A percentile compares a stretch with the other conserved stretches of the same genome.
phyloP scores from a whole-genome alignment of 1,140 invertebrate genomes.

The Arion vulgaris region DNA sequence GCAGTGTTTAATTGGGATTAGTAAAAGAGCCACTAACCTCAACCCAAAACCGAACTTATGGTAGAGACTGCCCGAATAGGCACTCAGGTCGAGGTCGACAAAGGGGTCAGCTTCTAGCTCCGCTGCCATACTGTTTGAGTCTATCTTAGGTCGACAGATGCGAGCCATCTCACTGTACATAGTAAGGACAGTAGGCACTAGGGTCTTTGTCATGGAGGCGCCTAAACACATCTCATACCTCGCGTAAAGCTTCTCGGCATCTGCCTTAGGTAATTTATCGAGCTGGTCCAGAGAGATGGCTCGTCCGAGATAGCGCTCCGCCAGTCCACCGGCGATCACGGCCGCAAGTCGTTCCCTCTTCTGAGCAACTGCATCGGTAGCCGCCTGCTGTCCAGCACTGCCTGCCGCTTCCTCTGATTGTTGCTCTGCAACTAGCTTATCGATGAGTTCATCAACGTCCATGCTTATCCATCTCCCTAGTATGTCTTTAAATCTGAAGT shows the following conservation, averaged over 20 bases:
- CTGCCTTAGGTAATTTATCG: neutral
- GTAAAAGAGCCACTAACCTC: too few species aligned
- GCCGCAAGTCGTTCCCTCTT: too few species aligned
- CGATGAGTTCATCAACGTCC: too few species aligned
- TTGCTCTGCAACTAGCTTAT: too few species aligned
- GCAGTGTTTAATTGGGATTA: neutral
- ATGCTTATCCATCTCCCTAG: too few species aligned
- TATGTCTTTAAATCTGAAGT: too few species aligned
- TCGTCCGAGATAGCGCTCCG: neutral
- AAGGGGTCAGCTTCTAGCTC: slow-evolving; percentile 6
- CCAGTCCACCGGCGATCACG: neutral
- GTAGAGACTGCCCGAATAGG: neutral
- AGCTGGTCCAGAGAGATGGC: neutral
- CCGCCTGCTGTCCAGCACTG: too few species aligned
- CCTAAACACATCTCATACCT: neutral
- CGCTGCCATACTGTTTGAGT: too few species aligned
- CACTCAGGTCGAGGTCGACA: neutral
- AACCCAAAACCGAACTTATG: neutral
- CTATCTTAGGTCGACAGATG: neutral
- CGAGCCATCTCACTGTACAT: neutral
- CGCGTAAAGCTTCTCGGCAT: neutral
- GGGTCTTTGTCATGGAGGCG: neutral
- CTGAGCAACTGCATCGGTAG: too few species aligned
- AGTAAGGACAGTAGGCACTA: neutral
- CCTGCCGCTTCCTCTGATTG: too few species aligned